Conservation (phyloP, 2,113 vertebrate species). For the Varanus salvator region DNA sequence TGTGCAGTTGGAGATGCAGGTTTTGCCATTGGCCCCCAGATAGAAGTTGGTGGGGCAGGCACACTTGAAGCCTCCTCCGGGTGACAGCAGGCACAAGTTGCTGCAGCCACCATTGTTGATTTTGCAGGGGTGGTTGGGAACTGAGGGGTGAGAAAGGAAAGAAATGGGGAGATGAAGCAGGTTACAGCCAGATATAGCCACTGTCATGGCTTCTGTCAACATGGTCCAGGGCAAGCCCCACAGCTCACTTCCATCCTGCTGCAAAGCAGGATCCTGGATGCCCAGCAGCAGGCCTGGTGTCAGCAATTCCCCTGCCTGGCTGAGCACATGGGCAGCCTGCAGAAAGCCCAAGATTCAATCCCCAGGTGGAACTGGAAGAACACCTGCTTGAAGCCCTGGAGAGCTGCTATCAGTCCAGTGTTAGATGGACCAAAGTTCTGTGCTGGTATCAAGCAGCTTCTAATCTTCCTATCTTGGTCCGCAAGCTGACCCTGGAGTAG, state of each 20-base stretch:
- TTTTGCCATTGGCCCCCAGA: conserved; percentile 88
- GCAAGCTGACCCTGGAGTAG: not conserved
- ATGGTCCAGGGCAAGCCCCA: not conserved
- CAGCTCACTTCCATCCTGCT: not conserved
- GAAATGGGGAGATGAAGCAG: rapidly evolving
- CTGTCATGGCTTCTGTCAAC: not conserved
- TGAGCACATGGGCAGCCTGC: too few species aligned
- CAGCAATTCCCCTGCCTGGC: not conserved
- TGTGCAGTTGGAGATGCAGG: conserved; percentile 97
- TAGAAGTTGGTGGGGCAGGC: conserved; percentile 99
- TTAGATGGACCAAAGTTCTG: too few species aligned
- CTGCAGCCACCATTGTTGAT: conserved; percentile 92
- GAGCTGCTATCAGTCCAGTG: too few species aligned
- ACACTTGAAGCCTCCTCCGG: conserved; percentile 89
- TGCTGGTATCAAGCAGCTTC: too few species aligned
- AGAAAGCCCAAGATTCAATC: too few species aligned
- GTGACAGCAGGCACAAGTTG: conserved; percentile 94
- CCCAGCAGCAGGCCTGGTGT: not conserved
- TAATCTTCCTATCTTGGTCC: too few species aligned
- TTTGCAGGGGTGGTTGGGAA: conserved; percentile 92
- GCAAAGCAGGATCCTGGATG: not conserved
- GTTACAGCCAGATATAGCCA: not conserved
- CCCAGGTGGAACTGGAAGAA: too few species aligned
- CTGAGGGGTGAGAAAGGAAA: conserved; percentile 77
- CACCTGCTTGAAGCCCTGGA: too few species aligned